Conservation (phyloP, 2,888 invertebrate genomes). For the Anthoptus insignis region DNA sequence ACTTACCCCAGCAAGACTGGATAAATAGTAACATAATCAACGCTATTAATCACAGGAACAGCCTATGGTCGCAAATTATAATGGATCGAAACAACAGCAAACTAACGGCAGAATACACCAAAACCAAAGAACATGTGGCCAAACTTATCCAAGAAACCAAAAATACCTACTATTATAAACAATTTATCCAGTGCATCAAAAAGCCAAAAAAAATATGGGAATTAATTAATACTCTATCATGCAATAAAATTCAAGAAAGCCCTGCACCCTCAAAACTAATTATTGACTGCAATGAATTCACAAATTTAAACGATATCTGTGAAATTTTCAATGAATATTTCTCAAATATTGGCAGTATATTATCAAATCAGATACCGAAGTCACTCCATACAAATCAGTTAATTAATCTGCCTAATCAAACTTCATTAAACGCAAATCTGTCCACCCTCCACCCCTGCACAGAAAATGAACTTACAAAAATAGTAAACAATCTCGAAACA, state of each 20-base stretch:
- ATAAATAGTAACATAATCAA: constrained; percentile 28
- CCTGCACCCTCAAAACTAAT: not conserved
- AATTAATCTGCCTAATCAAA: not conserved
- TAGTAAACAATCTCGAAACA: not conserved
- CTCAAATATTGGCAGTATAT: not conserved
- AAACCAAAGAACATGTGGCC: not conserved
- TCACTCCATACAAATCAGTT: not conserved
- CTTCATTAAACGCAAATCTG: not conserved
- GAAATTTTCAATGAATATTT: not conserved
- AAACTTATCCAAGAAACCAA: not conserved
- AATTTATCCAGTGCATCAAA: not conserved
- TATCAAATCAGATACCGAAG: not conserved
- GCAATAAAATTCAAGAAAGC: not conserved
- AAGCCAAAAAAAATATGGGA: constrained; percentile 5
- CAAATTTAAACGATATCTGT: not conserved
- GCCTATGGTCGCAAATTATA: not conserved
- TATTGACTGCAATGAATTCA: not conserved
- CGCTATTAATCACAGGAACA: constrained; percentile 1
- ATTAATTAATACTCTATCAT: not conserved
- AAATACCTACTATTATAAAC: not conserved
- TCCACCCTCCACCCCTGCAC: not conserved
- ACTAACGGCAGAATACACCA: not conserved
- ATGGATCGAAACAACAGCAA: not conserved
- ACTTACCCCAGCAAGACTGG: constrained; percentile 32
- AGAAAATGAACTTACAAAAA: not conserved